These are phyloP conservation scores for Gallirallus australis DNA, from an alignment of 2,797 vertebrate genomes.

Conservation along the genomic window DNA sequence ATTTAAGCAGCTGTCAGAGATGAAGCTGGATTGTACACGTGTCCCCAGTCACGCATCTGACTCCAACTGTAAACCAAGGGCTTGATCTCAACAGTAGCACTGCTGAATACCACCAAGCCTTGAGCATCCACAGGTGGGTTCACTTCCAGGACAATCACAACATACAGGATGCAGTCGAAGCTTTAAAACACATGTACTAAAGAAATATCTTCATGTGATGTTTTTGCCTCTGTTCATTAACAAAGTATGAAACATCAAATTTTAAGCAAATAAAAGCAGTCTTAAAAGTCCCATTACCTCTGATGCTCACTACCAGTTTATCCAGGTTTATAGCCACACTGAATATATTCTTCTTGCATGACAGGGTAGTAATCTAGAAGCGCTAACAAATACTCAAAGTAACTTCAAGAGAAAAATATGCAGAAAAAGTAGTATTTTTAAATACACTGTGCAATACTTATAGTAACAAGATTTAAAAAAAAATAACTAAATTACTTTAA, in stretches of 20 bases:
- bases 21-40: not conserved
- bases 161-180: not conserved
- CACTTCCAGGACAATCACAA: not conserved
- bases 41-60: not conserved
- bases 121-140: accelerated
- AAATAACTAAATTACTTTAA: not conserved
- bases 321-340: not conserved
- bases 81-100: not conserved
- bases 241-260: not conserved
- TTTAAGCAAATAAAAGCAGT: not conserved
- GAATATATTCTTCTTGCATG: not conserved
- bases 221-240: not conserved
- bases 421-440: not conserved
- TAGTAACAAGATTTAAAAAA: not conserved
- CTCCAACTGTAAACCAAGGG: not conserved
- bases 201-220: not conserved
- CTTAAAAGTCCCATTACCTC: not conserved
- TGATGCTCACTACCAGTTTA: not conserved
- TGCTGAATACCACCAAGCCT: not conserved
- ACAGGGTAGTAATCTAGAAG: not conserved
- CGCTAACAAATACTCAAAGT: not conserved
- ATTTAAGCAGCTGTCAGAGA: not conserved
- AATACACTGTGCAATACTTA: not conserved
- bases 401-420: not conserved
- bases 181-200: not conserved